These are phyloP conservation scores for Etheostoma perlongum DNA, from an alignment of 2,797 vertebrate species.

Conservation along the genomic window DNA sequence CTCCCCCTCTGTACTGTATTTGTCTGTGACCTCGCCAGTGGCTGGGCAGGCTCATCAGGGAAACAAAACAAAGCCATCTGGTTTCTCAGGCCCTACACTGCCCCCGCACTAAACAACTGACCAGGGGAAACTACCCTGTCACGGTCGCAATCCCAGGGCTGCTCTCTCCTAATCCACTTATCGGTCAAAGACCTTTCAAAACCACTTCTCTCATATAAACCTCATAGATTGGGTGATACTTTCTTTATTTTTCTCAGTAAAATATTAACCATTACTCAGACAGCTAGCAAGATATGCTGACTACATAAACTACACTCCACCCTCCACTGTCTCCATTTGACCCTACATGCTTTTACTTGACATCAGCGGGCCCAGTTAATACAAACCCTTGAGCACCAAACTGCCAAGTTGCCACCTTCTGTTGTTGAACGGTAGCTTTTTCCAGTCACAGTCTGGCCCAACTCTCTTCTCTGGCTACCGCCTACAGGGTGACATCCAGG, in stretches of 20 bases:
- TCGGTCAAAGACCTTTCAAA: conserved; percentile 28
- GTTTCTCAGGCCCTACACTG: conserved; percentile 88
- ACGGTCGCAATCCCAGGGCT: conserved; percentile 54
- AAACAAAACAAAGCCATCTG: conserved; percentile 90
- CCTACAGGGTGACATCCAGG: conserved; percentile 29
- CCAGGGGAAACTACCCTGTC: conserved; percentile 78
- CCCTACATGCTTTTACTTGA: neutral
- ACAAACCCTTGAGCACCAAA: conserved; percentile 20
- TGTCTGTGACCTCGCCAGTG: conserved; percentile 77
- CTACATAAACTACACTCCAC: neutral
- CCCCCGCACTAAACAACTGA: conserved; percentile 75
- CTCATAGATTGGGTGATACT: neutral
- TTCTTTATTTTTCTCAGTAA: neutral
- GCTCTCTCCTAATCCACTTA: conserved; percentile 42
- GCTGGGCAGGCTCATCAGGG: conserved; percentile 76
- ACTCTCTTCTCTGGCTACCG: conserved; percentile 32
- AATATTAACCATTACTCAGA: conserved; percentile 18
- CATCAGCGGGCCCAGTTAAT: conserved; percentile 2
- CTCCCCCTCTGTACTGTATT: conserved; percentile 62
- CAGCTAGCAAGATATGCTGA: neutral
- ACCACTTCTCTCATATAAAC: conserved; percentile 1
- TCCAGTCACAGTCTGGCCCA: conserved; percentile 24
- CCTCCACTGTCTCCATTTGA: neutral
- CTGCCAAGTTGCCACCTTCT: conserved; percentile 35
- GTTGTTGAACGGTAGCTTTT: conserved; percentile 9